phyloP scores from a whole-genome alignment of 2,888 invertebrate genomes.

The Perithous albicinctus region DNA sequence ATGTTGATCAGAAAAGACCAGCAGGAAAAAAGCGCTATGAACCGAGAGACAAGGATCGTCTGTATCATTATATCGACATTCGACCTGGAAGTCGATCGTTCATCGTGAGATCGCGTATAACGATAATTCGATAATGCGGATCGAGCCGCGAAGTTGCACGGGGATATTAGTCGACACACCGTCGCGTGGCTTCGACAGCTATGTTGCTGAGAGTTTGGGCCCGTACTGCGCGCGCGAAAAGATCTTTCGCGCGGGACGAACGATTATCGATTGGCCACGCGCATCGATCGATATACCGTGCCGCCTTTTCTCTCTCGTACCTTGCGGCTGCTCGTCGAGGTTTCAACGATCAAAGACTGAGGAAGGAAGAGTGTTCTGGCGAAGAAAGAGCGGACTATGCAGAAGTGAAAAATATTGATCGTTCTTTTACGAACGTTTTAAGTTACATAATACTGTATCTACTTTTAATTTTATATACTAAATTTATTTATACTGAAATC shows the following conservation, averaged over 20 bases:
- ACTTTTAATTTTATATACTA: neutral
- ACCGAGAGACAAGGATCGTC: neutral
- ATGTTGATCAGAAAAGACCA: neutral
- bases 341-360: constrained; percentile 30
- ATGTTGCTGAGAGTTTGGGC: constrained; percentile 25
- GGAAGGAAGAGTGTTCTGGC: neutral
- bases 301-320: constrained; percentile 23
- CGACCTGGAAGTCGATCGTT: constrained; percentile 47
- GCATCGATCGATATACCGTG: constrained; percentile 74
- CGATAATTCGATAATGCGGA: constrained; percentile 76
- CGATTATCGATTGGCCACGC: constrained; percentile 81
- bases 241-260: constrained; percentile 67
- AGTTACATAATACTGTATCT: neutral
- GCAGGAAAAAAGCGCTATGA: neutral
- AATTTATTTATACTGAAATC: neutral
- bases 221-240: constrained; percentile 35
- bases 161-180: constrained; percentile 26
- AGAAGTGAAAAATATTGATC: neutral
- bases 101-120: constrained; percentile 59
- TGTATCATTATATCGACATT: constrained; percentile 30
- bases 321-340: constrained; percentile 11
- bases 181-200: constrained; percentile 29
- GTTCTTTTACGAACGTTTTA: neutral
- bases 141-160: constrained; percentile 63
- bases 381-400: neutral